Evolutionary conservation across 2,888 invertebrate genomes (phyloP).

Genomic region (Chaetogeoica ovagalla): DNA sequence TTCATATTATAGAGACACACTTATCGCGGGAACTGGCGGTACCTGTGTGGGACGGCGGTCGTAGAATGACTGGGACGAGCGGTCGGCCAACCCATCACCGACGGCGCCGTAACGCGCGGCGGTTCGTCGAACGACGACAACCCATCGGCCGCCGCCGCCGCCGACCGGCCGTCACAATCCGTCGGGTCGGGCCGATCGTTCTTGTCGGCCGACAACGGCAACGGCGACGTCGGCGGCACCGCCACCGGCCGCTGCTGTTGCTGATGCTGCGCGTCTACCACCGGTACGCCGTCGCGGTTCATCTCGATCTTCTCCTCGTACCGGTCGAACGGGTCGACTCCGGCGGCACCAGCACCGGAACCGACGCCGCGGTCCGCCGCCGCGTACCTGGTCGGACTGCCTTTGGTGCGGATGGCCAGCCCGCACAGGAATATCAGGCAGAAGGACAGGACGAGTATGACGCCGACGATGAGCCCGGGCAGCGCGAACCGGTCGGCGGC

Average conservation of each 20-base stretch:
- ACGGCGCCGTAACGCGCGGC: neutral
- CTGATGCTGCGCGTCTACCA: neutral
- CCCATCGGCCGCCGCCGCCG: no score
- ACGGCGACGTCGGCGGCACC: no score
- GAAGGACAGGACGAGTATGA: constrained; percentile 68
- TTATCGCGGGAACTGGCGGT: no score
- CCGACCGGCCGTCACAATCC: no score
- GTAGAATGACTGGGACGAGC: constrained; percentile 37
- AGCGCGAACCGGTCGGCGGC: constrained; percentile 61
- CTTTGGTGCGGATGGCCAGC: constrained; percentile 56
- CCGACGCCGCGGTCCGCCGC: neutral
- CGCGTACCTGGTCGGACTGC: constrained; percentile 44
- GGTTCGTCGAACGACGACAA: no score
- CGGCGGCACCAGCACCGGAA: constrained; percentile 59
- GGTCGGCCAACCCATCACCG: constrained; percentile 12
- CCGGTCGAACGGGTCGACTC: constrained; percentile 62
- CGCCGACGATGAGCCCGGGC: constrained; percentile 65
- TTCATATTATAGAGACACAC: no score
- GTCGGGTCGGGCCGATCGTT: neutral
- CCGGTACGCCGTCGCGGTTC: constrained; percentile 61
- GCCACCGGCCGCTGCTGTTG: neutral
- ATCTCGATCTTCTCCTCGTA: constrained; percentile 82
- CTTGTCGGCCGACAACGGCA: neutral
- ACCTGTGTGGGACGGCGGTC: constrained; percentile 21
- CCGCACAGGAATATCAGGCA: constrained; percentile 71